Percentiles rank a stretch among this genome's conserved stretches.
These are phyloP conservation scores for Dendronephthya gigantea DNA, from an alignment of 64 coral and sea anemone genomes.

Conservation along the genomic window DNA sequence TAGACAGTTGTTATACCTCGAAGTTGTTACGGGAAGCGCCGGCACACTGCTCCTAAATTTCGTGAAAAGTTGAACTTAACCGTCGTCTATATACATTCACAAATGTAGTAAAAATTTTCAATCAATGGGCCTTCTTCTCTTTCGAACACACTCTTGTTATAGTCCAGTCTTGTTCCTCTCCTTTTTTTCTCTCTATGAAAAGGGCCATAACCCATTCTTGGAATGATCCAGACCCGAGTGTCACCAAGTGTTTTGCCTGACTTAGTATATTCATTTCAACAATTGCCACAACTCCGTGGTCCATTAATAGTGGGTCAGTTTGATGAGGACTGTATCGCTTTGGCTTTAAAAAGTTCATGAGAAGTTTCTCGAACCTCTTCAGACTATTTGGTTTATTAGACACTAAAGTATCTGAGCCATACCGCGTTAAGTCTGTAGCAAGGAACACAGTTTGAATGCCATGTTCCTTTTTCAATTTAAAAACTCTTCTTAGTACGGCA, in stretches of 20 bases:
- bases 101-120: not conserved
- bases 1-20: too few relatives aligned
- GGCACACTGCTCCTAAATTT: too few relatives aligned
- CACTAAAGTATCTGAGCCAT: slow-evolving; percentile 70
- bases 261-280: slow-evolving; percentile 76
- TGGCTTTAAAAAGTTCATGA: slow-evolving; percentile 47
- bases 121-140: slow-evolving; percentile 39
- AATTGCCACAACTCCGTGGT: slow-evolving; percentile 78
- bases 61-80: too few relatives aligned
- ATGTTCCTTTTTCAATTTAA: slow-evolving; percentile 34
- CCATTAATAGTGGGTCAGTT: slow-evolving; percentile 37
- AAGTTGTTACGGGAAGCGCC: too few relatives aligned
- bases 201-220: slow-evolving; percentile 83
- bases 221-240: slow-evolving; percentile 85
- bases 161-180: slow-evolving; percentile 50
- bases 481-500: slow-evolving; percentile 41
- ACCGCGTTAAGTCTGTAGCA: slow-evolving; percentile 59
- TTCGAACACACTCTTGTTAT: slow-evolving; percentile 72
- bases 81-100: too few relatives aligned
- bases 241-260: slow-evolving; percentile 57
- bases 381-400: slow-evolving; percentile 45
- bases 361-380: slow-evolving; percentile 33
- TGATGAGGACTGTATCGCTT: slow-evolving; percentile 40
- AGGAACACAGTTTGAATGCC: slow-evolving; percentile 60
- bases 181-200: slow-evolving; percentile 44